Percentiles rank a stretch among this genome's conserved stretches.
phyloP scores from a whole-genome alignment of 2,888 invertebrate genomes.

The Phragmatobia fuliginosa region DNA sequence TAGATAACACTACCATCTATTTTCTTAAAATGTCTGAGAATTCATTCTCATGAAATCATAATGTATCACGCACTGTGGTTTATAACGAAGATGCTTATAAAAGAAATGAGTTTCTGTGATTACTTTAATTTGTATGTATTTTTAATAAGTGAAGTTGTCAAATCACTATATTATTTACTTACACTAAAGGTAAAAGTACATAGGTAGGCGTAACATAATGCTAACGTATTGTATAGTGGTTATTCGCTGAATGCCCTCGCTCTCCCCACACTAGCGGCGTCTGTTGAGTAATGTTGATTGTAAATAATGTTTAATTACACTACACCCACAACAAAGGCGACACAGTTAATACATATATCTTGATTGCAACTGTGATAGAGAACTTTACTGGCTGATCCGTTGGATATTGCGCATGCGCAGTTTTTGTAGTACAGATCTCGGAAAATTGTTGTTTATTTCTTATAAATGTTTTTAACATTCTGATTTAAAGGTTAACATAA shows the following conservation, averaged over 20 bases:
- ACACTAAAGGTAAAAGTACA: slow-evolving; percentile 40
- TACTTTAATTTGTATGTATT: slow-evolving; percentile 24
- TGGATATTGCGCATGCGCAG: not conserved
- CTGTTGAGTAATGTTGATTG: slow-evolving; percentile 67
- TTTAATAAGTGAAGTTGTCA: slow-evolving; percentile 29
- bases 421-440: not conserved
- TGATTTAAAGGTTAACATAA: not conserved
- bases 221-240: slow-evolving; percentile 60
- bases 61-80: slow-evolving; percentile 1
- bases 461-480: not conserved
- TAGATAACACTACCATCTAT: slow-evolving; percentile 66
- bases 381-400: not conserved
- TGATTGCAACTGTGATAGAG: slow-evolving; percentile 22
- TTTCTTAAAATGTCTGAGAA: slow-evolving; percentile 22
- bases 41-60: slow-evolving; percentile 4
- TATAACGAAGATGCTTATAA: slow-evolving; percentile 11
- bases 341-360: slow-evolving; percentile 48
- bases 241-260: slow-evolving; percentile 30
- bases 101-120: slow-evolving; percentile 27
- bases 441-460: not conserved
- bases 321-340: slow-evolving; percentile 46
- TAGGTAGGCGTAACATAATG: slow-evolving; percentile 44
- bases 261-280: slow-evolving; percentile 32
- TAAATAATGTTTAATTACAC: slow-evolving; percentile 66
- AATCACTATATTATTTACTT: slow-evolving; percentile 33